Evolutionary conservation across 2,113 vertebrate species (phyloP), one percentile per base, ranked within the genome.

Genomic region (Lasiurus borealis): DNA sequence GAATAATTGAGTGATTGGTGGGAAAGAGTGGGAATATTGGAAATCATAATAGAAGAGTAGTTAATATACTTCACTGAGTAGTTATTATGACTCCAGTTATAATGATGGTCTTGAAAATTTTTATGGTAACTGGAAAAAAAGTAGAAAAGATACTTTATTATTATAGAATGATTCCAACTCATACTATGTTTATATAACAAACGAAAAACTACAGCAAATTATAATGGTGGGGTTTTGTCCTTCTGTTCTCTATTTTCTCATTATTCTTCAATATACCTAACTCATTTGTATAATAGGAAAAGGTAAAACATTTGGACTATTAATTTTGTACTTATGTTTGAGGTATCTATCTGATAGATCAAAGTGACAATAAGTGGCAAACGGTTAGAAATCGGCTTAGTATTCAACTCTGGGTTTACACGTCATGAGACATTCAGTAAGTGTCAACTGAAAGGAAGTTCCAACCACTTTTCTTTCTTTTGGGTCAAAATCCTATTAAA

Each of bases 281-380:
- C 84, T 92, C 40, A 25, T 88, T 85, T 94, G 64, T 29, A 88
- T 54, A 62, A 83, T 12, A n/a, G 15, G 82, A 72, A 85, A 78
- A 85, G 16, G 46, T 85, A 54, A 87, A 92, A 27, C 64, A 19
- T 76, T 83, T 48, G 11, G 8, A 68, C 72, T 59, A 1, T 57
- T 91, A 9, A 23, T 72, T 75, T 78, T 62, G 52, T 62, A 64
- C 27, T 71, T 57, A 11, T 2, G 11, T 88, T 82, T 85, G 71
- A 88, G 14, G 27, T 54, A 16, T 54, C 46, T 64, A 16, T 54
- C 46, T 64, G 14, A 95, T 82, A 78, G 40, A 75, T 64, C 54
- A 89, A 54, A 94, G 72, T 66, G 23, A 73, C 0, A 90, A 29
- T 88, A 90, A 83, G n/a, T 68, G 88, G 18, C 78, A 59, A 66